Conservation (phyloP, 1,140 invertebrate genomes). For the Gerris buenoi region DNA sequence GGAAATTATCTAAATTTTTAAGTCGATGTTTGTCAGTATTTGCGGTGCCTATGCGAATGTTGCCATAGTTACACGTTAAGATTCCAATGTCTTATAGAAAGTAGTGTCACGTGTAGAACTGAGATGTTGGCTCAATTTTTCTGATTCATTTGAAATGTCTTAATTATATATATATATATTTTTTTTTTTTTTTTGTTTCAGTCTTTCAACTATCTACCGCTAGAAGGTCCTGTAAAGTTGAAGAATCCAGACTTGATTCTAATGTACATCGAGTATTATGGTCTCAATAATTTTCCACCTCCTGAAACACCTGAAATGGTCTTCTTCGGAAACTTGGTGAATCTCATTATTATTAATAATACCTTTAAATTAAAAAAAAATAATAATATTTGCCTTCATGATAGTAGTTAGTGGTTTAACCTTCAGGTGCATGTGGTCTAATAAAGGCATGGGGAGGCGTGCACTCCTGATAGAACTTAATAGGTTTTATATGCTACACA, state of each 20-base stretch:
- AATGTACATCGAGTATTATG: slow-evolving; percentile 78
- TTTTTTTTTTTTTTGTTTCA: slow-evolving; percentile 31
- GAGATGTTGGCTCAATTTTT: neutral
- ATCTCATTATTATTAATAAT: no score
- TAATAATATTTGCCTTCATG: no score
- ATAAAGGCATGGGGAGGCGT: no score
- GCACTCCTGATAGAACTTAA: no score
- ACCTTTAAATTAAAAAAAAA: no score
- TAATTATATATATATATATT: no score
- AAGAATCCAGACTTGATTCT: slow-evolving; percentile 66
- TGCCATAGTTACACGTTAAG: neutral
- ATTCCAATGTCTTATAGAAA: neutral
- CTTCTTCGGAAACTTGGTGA: slow-evolving; percentile 75
- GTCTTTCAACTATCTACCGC: slow-evolving; percentile 62
- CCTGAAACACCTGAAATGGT: slow-evolving; percentile 54
- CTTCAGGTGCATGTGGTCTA: no score
- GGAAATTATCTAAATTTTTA: neutral
- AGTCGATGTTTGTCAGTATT: neutral
- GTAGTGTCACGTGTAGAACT: neutral
- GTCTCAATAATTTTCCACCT: slow-evolving; percentile 51
- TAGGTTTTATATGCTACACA: no score
- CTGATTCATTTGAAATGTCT: no score
- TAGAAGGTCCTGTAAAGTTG: slow-evolving; percentile 64
- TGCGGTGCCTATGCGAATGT: neutral
- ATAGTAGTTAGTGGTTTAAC: no score